phyloP scores from a whole-genome alignment of 2,797 vertebrate species.

The Hapalemur alaotrensis region DNA sequence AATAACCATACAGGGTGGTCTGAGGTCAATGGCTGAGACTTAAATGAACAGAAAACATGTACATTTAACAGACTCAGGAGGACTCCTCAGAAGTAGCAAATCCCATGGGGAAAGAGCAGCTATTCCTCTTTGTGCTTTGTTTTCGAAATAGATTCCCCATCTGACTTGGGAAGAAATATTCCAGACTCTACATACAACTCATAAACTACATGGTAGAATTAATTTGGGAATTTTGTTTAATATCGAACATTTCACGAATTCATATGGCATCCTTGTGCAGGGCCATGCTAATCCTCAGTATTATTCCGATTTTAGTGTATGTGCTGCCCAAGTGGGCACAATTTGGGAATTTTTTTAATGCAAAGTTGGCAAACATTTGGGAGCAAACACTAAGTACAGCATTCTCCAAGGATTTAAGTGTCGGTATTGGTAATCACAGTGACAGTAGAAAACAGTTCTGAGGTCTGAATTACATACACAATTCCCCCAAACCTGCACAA shows the following conservation, averaged over 20 bases:
- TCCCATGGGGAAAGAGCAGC: not conserved
- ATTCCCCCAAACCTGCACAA: not conserved
- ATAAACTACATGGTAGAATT: not conserved
- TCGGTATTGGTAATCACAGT: not conserved
- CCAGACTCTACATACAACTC: not conserved
- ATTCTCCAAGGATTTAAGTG: not conserved
- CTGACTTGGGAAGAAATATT: not conserved
- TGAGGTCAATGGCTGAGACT: not conserved
- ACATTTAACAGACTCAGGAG: not conserved
- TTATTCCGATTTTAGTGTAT: not conserved
- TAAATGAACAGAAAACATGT: not conserved
- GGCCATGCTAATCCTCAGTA: not conserved
- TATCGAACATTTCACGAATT: not conserved
- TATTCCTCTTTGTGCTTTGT: not conserved
- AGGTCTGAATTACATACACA: not conserved
- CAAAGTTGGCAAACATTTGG: not conserved
- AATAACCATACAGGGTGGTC: not conserved
- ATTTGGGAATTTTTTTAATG: not conserved
- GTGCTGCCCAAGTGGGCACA: not conserved
- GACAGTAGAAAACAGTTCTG: not conserved
- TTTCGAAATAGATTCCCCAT: not conserved
- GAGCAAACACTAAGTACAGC: not conserved
- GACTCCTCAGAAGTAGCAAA: not conserved
- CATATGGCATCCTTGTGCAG: not conserved
- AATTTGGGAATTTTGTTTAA: not conserved